These are phyloP conservation scores for Lysandra coridon DNA, from an alignment of 2,888 invertebrate genomes.

Conservation along the genomic window DNA sequence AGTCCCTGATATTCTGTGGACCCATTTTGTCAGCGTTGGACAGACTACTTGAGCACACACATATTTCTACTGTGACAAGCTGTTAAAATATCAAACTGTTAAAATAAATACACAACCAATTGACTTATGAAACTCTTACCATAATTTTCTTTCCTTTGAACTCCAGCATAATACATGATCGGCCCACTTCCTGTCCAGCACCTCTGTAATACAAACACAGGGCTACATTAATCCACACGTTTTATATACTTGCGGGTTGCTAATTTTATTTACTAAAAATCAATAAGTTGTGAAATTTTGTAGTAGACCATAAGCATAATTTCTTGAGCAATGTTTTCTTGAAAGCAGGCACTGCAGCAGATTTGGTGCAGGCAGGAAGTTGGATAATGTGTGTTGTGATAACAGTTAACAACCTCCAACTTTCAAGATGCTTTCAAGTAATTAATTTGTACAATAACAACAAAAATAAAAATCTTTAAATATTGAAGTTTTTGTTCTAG, in stretches of 20 bases:
- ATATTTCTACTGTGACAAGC: too few relatives aligned
- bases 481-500: not conserved
- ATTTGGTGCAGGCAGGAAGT: not conserved
- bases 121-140: constrained; percentile 70
- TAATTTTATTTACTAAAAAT: not conserved
- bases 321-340: not conserved
- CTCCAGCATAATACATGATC: constrained; percentile 98
- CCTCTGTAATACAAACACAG: constrained; percentile 81
- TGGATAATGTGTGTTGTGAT: not conserved
- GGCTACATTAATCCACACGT: not conserved
- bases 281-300: too few relatives aligned
- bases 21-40: too few relatives aligned
- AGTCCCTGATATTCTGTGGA: too few relatives aligned
- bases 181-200: constrained; percentile 99
- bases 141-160: constrained; percentile 99
- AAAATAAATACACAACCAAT: too few relatives aligned
- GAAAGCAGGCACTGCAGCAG: not conserved
- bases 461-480: not conserved
- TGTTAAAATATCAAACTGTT: too few relatives aligned
- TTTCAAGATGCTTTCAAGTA: not conserved
- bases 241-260: not conserved
- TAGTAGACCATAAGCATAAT: too few relatives aligned
- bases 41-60: too few relatives aligned
- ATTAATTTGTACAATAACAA: not conserved
- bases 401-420: not conserved